A percentile compares a stretch with the other conserved stretches of the same genome.
Evolutionary conservation across 2,113 vertebrate genomes (phyloP).

Genomic region (Pseudonaja textilis): DNA sequence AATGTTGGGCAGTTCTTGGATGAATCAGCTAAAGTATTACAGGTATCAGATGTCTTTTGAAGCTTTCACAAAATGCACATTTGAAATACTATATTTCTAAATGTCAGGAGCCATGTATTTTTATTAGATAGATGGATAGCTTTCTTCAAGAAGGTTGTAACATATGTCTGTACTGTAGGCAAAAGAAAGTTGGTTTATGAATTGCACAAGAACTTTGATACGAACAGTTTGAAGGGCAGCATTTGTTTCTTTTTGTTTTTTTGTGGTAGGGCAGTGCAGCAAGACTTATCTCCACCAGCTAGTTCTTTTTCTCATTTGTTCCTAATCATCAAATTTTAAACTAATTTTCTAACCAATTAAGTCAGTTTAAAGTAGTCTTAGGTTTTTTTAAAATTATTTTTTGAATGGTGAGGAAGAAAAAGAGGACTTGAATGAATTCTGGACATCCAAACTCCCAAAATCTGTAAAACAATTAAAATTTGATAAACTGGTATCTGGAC

Average conservation of each 20-base stretch:
- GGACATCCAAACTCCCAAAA: neutral
- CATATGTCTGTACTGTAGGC: too few relatives aligned
- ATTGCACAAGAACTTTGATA: neutral
- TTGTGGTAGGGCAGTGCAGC: neutral
- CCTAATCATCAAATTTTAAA: neutral
- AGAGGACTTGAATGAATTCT: neutral
- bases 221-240: neutral
- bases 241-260: neutral
- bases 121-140: too few relatives aligned
- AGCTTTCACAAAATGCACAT: neutral
- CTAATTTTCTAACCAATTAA: neutral
- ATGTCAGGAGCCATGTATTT: neutral
- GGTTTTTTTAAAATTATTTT: neutral
- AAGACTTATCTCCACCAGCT: neutral
- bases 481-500: neutral
- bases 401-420: neutral
- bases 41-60: slow-evolving; percentile 69
- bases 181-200: neutral
- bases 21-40: slow-evolving; percentile 63
- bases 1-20: slow-evolving; percentile 77
- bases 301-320: neutral
- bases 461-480: neutral
- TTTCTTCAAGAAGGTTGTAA: too few relatives aligned
- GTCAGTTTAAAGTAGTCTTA: neutral
- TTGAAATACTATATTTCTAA: neutral